Evolutionary conservation across 92 coral and sea anemone genomes (phyloP), one percentile per base, ranked within the genome.

Genomic region (Porites cylindrica): DNA sequence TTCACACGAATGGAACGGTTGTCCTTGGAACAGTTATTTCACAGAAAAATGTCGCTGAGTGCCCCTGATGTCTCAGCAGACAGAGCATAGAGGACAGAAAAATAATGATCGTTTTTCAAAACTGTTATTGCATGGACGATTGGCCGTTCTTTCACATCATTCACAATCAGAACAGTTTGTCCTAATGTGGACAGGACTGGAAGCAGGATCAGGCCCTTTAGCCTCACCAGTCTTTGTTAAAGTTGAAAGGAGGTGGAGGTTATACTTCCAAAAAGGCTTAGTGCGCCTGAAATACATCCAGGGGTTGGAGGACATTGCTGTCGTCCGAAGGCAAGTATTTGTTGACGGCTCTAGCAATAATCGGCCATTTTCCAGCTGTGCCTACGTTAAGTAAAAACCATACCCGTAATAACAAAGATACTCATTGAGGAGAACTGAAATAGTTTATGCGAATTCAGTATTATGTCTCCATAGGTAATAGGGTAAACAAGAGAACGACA

Each of bases 281-380:
- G 79, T 75, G 79, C 65, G 17, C 79, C 65, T 75, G 51, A 75
- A 75, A 53, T 75, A 75, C 79, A 75, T 75, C 38, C 79, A 75
- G 79, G 79, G 79, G 51, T 75, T 75, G 51, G 65, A 75, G 21
- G 79, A 75, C 79, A 75, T 75, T 75, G 65, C 79, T 75, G 79
- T 75, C 65, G 79, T 75, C 54, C 47, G 64, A 75, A 75, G 79
- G 79, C 79, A 75, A 75, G 79, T 75, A 75, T 51, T 75, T 54
- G 65, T 75, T 52, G 79, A 75, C 38, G 79, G 79, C 65, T 75
- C 64, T 75, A 75, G 47, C 43, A n/a, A 51, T 75, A 26, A 75
- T n/a, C 61, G n/a, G 79, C 79, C 79, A 75, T 75, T 52, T 0
- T 52, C n/a, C 43, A 75, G 79, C 79, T 19, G 79, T 53, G 32